Evolutionary conservation across 1,140 invertebrate species (phyloP), one percentile per base, ranked within the genome.

Genomic region (Drosophila sp.): DNA sequence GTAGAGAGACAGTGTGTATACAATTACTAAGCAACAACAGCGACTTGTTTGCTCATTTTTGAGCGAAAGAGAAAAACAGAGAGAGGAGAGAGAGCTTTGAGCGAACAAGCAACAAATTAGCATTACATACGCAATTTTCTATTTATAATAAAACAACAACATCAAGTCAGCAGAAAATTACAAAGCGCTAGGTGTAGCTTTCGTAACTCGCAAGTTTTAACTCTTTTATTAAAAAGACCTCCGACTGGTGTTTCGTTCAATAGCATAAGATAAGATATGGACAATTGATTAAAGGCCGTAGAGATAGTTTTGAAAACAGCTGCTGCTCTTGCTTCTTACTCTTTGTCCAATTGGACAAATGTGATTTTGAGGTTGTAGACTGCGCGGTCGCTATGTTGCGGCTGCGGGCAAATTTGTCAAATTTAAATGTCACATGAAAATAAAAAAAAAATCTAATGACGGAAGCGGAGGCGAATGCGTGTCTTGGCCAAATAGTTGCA

Each of bases 71-170:
- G 7, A 43, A n/a, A n/a, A n/a, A n/a, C n/a, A n/a, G n/a, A n/a
- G n/a, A n/a, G n/a, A n/a, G n/a, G 71, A 57, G 38, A 27, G 7
- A 43, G 38, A 73, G 40, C n/a, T 46, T 46, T 46, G 16, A 58
- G 56, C 34, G 70, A 67, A 29, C 58, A 61, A 62, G 62, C 62
- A 72, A 76, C 69, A 72, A 80, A 81, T 78, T 86, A 89, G 76
- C 84, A 90, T 78, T 78, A 81, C 84, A 82, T 91, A 91, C 89
- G 89, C 89, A 91, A 91, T 91, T 89, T 91, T 91, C 89, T 91
- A 91, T 91, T 91, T 91, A 87, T 91, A 91, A 76, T 54, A 77
- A 79, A 87, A 80, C 57, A 83, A 78, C 65, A 86, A n/a, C 72
- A 79, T 67, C 62, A 82, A 43, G 69, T 59, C 45, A 66, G 65